Evolutionary conservation across 2,888 invertebrate species (phyloP), one percentile per base, ranked within the genome.

Genomic region (Aphidius colemani): DNA sequence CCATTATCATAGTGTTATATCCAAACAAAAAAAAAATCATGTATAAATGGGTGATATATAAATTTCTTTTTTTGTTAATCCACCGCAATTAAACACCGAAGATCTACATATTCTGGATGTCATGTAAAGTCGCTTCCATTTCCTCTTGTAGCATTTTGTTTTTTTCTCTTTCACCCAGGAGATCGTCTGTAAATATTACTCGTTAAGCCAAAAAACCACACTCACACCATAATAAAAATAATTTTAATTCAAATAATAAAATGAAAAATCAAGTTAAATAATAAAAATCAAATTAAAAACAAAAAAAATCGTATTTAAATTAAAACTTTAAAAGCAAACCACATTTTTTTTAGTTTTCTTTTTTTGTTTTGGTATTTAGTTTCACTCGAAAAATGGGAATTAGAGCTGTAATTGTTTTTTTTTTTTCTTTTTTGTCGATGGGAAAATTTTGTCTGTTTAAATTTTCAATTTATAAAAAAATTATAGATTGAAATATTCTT

Each of bases 51-150:
- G 60, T 48, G 51, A 40, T 53, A 56, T 10, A 41, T 46, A 45
- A 9, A 30, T 63, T 10, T 63, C 11, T 53, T 59, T 58, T 58
- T 61, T 58, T 59, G 46, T 61, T 46, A 56, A 51, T 66, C 65
- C 69, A 67, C 61, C 61, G 66, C 56, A 66, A 68, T 62, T 59
- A 59, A 67, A 53, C 66, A 67, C 45, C 66, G 80, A 30, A 30
- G 79, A 84, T 87, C 90, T 94, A 97, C 95, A 97, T 96, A 87
- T 96, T 95, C 89, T 97, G 96, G 87, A 98, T 95, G 88, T 98
- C 98, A 89, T 95, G 95, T 88, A 98, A 91, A 83, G 97, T 96
- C 83, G 95, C 92, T 87, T 98, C 98, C 94, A 98, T 96, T 86
- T 98, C 98, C 85, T 95, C 95, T 86, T 95, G 93, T 85, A 98